These are phyloP conservation scores for Mobula hypostoma DNA, from an alignment of 2,113 vertebrate species.

Conservation along the genomic window DNA sequence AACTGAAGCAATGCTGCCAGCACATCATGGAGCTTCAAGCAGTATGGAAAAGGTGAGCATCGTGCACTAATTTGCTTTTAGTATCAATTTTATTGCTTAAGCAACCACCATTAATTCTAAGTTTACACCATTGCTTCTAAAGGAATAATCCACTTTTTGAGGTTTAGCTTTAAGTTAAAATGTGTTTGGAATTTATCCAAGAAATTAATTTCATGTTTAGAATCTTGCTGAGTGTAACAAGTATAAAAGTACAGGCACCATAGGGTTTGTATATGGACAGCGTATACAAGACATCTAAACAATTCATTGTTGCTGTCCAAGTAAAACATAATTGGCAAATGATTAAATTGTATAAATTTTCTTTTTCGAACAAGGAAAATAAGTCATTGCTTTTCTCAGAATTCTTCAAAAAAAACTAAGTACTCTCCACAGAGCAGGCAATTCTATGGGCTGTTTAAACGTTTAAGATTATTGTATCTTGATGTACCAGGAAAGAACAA, in stretches of 20 bases:
- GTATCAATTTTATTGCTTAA: not conserved
- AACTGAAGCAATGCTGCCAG: conserved; percentile 50
- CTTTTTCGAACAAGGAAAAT: not conserved
- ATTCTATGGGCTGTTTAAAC: not conserved
- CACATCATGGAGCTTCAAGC: conserved; percentile 50
- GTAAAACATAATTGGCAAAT: not conserved
- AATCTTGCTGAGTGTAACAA: not conserved
- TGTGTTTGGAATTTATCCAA: not conserved
- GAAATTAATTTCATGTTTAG: not conserved
- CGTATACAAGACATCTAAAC: not conserved
- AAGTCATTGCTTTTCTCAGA: not conserved
- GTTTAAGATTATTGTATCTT: not conserved
- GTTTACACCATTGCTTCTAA: not conserved
- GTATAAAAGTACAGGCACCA: not conserved
- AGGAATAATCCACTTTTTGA: not conserved
- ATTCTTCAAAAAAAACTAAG: not conserved
- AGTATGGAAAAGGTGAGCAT: conserved; percentile 53
- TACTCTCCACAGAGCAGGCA: too few relatives aligned
- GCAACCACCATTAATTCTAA: too few relatives aligned
- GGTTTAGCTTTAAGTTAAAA: not conserved
- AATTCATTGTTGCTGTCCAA: not conserved
- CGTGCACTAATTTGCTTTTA: too few relatives aligned
- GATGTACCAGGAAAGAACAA: not conserved
- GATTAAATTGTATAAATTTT: not conserved
- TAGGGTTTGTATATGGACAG: not conserved